Percentiles rank a stretch among this genome's conserved stretches.
Conservation (phyloP, 1,140 invertebrate species). For the Zaprionus africanus region DNA sequence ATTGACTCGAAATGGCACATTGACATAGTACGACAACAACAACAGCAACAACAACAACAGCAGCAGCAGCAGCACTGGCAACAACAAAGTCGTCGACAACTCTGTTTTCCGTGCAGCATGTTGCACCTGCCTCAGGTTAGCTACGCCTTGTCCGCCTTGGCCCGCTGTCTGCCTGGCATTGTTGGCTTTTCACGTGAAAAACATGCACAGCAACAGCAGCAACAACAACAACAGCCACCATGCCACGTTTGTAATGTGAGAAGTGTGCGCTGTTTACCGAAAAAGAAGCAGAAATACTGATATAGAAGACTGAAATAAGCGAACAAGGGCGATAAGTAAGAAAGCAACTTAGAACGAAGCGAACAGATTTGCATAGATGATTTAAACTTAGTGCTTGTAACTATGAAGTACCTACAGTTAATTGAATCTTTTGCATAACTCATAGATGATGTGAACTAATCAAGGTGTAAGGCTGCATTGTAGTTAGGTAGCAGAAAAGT, state of each 20-base stretch:
- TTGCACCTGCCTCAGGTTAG: constrained; percentile 63
- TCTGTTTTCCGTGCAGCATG: constrained; percentile 40
- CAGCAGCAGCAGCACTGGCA: neutral
- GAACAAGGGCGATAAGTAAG: neutral
- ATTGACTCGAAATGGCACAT: constrained; percentile 48
- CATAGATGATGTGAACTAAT: no score
- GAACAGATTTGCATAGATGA: no score
- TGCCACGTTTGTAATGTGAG: constrained; percentile 42
- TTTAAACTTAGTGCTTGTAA: no score
- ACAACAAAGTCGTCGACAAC: constrained; percentile 21
- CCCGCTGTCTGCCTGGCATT: constrained; percentile 16
- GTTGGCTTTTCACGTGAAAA: constrained; percentile 56
- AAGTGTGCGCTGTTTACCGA: constrained; percentile 34
- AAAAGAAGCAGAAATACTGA: constrained; percentile 5
- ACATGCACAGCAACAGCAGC: constrained; percentile 33
- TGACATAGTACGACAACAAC: constrained; percentile 48
- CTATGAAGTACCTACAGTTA: no score
- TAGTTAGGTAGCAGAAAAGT: neutral
- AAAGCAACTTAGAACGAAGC: neutral
- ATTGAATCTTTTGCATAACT: no score
- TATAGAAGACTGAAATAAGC: neutral
- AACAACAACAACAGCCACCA: constrained; percentile 10
- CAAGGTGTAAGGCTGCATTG: neutral
- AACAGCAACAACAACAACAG: constrained; percentile 6
- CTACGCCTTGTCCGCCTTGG: constrained; percentile 15